Percentiles rank a stretch among this genome's conserved stretches.
These are phyloP conservation scores for Rhinolophus ferrumequinum DNA, from an alignment of 2,113 vertebrate species.

Conservation along the genomic window DNA sequence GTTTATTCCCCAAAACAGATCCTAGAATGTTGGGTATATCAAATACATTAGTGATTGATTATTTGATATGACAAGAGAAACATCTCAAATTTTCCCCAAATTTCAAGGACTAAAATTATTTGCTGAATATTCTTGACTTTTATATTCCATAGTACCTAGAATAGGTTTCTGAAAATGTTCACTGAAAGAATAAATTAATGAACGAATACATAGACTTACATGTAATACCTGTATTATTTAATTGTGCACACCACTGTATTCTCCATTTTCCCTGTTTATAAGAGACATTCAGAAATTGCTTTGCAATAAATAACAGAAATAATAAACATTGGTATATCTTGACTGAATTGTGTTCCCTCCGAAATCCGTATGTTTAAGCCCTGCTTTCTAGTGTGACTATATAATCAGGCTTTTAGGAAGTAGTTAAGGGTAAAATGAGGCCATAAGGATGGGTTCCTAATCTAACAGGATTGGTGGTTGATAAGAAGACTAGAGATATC, in stretches of 20 bases:
- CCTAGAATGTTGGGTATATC: background rate
- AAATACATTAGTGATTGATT: background rate
- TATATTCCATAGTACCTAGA: background rate
- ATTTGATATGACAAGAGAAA: background rate
- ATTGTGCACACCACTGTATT: background rate
- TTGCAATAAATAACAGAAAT: background rate
- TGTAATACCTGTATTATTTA: background rate
- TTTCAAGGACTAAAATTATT: background rate
- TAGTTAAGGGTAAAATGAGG: background rate
- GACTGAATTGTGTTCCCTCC: background rate
- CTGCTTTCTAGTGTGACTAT: background rate
- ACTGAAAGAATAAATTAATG: background rate
- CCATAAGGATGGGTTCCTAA: background rate
- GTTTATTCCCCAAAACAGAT: background rate
- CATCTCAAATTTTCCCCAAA: background rate
- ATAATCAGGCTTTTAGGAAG: background rate
- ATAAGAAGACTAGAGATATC: background rate
- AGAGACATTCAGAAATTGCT: background rate
- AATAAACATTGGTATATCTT: background rate
- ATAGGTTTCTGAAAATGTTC: background rate
- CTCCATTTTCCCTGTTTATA: background rate
- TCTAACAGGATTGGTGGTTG: accelerated
- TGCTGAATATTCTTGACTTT: background rate
- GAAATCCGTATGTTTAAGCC: background rate
- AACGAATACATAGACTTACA: background rate